Conservation (phyloP, 2,797 vertebrate genomes). For the Acanthornis magna region DNA sequence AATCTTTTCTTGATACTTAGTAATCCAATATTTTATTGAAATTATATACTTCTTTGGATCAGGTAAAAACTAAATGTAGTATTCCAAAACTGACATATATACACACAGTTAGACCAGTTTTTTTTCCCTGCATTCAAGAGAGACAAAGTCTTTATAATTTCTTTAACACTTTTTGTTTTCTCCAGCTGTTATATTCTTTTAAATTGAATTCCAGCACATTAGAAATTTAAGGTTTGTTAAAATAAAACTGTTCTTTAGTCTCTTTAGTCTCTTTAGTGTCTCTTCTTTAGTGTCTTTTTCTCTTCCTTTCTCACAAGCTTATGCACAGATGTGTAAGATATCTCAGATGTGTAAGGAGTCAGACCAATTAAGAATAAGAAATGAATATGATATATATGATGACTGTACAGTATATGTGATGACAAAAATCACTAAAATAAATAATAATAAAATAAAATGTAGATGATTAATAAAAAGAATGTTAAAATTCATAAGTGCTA, state of each 20-base stretch:
- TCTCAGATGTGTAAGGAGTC: neutral
- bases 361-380: neutral
- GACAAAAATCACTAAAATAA: neutral
- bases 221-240: neutral
- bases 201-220: neutral
- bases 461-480: neutral
- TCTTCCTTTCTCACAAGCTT: neutral
- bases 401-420: neutral
- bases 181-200: neutral
- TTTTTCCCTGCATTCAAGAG: neutral
- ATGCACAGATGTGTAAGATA: neutral
- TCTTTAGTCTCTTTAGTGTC: neutral
- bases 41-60: neutral
- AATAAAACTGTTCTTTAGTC: neutral
- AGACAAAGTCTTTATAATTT: neutral
- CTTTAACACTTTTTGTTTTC: neutral
- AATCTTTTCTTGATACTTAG: neutral
- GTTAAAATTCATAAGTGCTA: neutral
- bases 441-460: no score
- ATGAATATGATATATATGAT: neutral
- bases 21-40: neutral
- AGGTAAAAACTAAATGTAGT: neutral
- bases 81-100: neutral
- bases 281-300: neutral
- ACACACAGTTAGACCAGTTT: neutral